Evolutionary conservation across 1,140 invertebrate genomes (phyloP), one percentile per base, ranked within the genome.

Genomic region (Cydia fagiglandana): DNA sequence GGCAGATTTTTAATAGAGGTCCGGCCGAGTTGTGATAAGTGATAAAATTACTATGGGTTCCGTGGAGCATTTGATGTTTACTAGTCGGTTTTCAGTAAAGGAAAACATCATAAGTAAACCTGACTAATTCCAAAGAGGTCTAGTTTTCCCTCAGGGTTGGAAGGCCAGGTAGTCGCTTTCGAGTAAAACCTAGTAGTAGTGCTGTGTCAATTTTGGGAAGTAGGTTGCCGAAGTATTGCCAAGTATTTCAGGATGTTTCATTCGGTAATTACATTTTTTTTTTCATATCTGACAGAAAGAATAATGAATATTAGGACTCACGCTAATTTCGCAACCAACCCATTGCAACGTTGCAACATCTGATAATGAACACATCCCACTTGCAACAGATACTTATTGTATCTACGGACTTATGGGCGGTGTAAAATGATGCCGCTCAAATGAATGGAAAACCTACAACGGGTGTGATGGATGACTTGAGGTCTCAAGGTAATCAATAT

Each of bases 381-480:
- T 73, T 45, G 17, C 75, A 41, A 34, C n/a, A 34, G 79, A 80
- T 77, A 73, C 45, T 70, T 45, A 70, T 70, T 70, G 66, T 61
- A 79, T 79, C 75, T 74, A 66, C 28, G 76, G 24, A 47, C 64
- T 28, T 73, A 77, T 77, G 64, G 74, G 64, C 56, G 74, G 74
- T 56, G 73, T 61, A 73, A 73, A 76, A 76, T 78, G 64, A 76
- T 73, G 73, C 47, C 17, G 56, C 56, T 77, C 73, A 15, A 53
- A 74, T 74, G 64, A 77, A 77, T 70, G 70, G 56, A 73, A 74
- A 76, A 74, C 78, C 76, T 80, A 80, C 78, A 76, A 34, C 78
- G 50, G 47, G 38, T 47, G n/a, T 75, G 76, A 77, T 76, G 74
- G 74, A 77, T 80, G 76, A 74, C 24, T 74, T 50, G 28, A 53